Evolutionary conservation across 2,797 vertebrate species (phyloP).

Genomic region (Hydrophis major): DNA sequence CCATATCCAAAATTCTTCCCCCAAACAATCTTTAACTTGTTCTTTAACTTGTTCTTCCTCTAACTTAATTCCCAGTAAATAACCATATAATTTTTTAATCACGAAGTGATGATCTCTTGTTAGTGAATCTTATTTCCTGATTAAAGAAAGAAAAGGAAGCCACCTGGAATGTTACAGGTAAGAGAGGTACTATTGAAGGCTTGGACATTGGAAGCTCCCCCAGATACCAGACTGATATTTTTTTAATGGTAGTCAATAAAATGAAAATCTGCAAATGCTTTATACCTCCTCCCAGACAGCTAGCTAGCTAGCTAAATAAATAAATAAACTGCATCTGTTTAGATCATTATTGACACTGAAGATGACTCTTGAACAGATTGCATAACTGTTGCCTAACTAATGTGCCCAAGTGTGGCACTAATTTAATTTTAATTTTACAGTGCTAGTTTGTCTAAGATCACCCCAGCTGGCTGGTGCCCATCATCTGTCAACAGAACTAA

Average conservation of each 20-base stretch:
- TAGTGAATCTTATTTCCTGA: neutral
- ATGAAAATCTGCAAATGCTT: neutral
- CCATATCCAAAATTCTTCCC: too few relatives aligned
- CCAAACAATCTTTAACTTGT: too few relatives aligned
- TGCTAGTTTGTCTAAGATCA: constrained; percentile 73
- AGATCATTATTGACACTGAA: constrained; percentile 60
- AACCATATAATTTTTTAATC: too few relatives aligned
- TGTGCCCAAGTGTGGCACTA: constrained; percentile 82
- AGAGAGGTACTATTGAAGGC: constrained; percentile 8
- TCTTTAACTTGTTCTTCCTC: too few relatives aligned
- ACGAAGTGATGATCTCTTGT: neutral
- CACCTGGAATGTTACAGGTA: neutral
- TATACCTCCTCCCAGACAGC: neutral
- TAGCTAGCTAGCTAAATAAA: neutral
- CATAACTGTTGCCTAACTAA: constrained; percentile 76
- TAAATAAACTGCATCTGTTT: neutral
- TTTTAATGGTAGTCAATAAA: constrained; percentile 25
- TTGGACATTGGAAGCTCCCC: neutral
- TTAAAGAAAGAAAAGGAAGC: neutral
- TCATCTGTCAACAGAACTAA: constrained; percentile 82
- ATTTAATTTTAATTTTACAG: constrained; percentile 84
- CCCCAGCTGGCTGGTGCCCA: constrained; percentile 80
- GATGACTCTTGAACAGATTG: constrained; percentile 71
- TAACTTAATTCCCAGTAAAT: too few relatives aligned
- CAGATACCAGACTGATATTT: constrained; percentile 28